Conservation (phyloP, 2,797 vertebrate genomes). For the Capromys pilorides region DNA sequence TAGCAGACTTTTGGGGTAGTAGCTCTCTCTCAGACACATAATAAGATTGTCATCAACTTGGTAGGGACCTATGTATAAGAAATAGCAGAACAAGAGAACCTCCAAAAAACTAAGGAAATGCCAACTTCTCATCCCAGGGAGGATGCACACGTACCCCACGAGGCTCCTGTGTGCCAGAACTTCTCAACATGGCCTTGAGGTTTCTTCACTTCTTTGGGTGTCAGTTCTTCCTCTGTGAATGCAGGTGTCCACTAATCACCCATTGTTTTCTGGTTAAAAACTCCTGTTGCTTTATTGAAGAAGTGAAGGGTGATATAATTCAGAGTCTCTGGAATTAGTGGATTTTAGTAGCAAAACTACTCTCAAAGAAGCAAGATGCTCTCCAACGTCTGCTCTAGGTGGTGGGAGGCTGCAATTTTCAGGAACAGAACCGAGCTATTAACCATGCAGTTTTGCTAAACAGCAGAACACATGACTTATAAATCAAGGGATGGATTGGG, state of each 20-base stretch:
- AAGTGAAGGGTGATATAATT: not conserved
- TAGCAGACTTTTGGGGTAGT: conserved; percentile 14
- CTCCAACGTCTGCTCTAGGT: not conserved
- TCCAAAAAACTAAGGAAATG: not conserved
- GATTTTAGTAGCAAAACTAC: conserved; percentile 15
- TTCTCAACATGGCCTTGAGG: not conserved
- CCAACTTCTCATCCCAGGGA: not conserved
- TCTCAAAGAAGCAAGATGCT: not conserved
- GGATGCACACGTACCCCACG: not conserved
- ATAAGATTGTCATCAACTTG: not conserved
- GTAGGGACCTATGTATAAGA: too few relatives aligned
- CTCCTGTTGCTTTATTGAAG: not conserved
- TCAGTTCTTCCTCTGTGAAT: conserved; percentile 15
- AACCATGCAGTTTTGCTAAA: conserved; percentile 17
- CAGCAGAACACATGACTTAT: not conserved
- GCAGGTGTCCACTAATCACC: not conserved
- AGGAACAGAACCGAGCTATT: not conserved
- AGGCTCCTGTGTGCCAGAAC: not conserved
- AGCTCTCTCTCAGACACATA: not conserved
- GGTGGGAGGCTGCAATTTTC: not conserved
- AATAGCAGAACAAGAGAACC: not conserved
- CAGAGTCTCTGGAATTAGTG: not conserved
- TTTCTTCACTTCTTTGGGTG: not conserved
- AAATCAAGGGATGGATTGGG: conserved; percentile 17
- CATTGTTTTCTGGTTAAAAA: not conserved